These are phyloP conservation scores for Oxytorus armatus DNA, from an alignment of 2,888 invertebrate genomes.

Conservation along the genomic window DNA sequence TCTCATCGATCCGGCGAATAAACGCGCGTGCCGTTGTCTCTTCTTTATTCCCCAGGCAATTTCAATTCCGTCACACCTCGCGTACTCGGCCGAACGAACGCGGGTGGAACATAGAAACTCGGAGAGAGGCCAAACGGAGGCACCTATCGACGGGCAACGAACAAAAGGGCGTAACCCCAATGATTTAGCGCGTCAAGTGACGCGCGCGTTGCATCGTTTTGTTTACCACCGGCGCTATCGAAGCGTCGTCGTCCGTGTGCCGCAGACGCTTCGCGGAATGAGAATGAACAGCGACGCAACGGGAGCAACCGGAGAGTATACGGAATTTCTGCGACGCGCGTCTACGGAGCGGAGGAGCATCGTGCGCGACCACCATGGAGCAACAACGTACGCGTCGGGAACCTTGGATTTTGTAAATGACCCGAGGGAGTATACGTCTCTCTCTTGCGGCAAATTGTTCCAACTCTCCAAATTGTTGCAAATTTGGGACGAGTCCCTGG, in stretches of 20 bases:
- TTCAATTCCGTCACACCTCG: slow-evolving; percentile 7
- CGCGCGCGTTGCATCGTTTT: neutral
- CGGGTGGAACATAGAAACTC: slow-evolving; percentile 24
- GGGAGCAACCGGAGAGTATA: neutral
- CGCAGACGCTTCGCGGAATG: slow-evolving; percentile 18
- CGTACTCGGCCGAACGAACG: slow-evolving; percentile 13
- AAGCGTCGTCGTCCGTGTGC: neutral
- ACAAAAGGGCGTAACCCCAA: neutral
- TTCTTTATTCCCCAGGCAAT: slow-evolving; percentile 26
- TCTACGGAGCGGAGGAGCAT: slow-evolving; percentile 26
- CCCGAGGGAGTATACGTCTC: slow-evolving; percentile 4
- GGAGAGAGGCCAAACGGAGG: slow-evolving; percentile 9
- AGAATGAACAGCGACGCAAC: neutral
- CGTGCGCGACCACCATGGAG: slow-evolving; percentile 3
- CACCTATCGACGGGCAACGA: neutral
- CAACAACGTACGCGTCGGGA: slow-evolving; percentile 41
- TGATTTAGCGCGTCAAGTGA: neutral
- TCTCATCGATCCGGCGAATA: neutral
- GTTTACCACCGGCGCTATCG: neutral
- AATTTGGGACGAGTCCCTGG: slow-evolving; percentile 45
- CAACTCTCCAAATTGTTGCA: too few relatives aligned
- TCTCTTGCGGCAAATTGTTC: slow-evolving; percentile 14
- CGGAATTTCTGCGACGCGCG: slow-evolving; percentile 29
- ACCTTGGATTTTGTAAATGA: slow-evolving; percentile 46
- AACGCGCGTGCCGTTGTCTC: neutral